phyloP scores from a whole-genome alignment of 2,888 invertebrate species.

The Andrena bucephala region DNA sequence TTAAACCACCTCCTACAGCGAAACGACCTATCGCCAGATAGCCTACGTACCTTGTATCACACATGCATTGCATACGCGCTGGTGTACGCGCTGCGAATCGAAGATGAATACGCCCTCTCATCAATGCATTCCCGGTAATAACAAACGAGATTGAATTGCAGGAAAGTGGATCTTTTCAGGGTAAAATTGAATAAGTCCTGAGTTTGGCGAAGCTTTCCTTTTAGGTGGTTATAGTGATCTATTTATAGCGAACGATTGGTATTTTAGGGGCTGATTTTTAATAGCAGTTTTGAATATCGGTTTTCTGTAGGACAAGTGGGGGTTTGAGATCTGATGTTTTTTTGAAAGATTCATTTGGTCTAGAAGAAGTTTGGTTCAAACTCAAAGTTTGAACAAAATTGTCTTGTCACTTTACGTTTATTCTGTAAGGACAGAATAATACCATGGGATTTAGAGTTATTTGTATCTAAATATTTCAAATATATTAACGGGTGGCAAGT shows the following conservation, averaged over 20 bases:
- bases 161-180: too few species aligned
- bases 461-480: too few species aligned
- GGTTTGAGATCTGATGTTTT: too few species aligned
- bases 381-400: too few species aligned
- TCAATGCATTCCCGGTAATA: conserved; percentile 10
- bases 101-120: conserved; percentile 24
- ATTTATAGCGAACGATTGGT: not conserved
- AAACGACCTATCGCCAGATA: conserved; percentile 27
- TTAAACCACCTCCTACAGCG: conserved; percentile 48
- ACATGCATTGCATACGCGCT: not conserved
- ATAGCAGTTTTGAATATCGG: too few species aligned
- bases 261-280: not conserved
- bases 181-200: not conserved
- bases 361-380: too few species aligned
- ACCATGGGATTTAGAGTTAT: too few species aligned
- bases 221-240: not conserved
- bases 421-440: too few species aligned
- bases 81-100: conserved; percentile 23
- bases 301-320: too few species aligned
- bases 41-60: conserved; percentile 1
- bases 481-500: too few species aligned
- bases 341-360: too few species aligned
- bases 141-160: conserved; percentile 26
- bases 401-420: too few species aligned
- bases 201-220: not conserved